phyloP scores from a whole-genome alignment of 2,113 vertebrate genomes.

The Hippocampus mohnikei region DNA sequence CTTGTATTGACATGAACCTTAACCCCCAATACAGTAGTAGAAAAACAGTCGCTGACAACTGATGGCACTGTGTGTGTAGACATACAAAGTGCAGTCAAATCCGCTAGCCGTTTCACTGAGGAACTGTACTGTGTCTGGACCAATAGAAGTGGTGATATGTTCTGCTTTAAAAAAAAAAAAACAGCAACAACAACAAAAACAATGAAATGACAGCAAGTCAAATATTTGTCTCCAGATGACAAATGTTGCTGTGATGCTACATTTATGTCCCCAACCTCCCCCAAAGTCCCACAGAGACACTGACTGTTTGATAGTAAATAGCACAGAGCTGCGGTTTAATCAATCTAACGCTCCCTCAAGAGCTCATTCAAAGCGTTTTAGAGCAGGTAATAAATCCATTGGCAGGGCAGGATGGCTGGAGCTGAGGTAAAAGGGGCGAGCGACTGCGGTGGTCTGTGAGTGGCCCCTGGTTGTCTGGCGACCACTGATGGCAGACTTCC shows the following conservation, averaged over 20 bases:
- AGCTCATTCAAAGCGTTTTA: slow-evolving; percentile 52
- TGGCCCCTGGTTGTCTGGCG: slow-evolving; percentile 18
- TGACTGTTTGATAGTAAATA: slow-evolving; percentile 55
- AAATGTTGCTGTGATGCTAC: not conserved
- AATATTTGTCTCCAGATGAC: not conserved
- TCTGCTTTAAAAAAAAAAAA: no score
- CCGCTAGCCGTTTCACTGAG: no score
- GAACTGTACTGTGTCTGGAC: no score
- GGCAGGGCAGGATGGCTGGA: slow-evolving; percentile 9
- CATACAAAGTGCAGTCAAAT: not conserved
- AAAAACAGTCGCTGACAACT: not conserved
- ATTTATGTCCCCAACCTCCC: not conserved
- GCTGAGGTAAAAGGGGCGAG: not conserved
- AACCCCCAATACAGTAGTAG: not conserved
- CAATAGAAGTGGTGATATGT: no score
- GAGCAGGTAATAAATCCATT: slow-evolving; percentile 50
- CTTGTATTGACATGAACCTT: no score
- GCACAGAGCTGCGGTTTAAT: slow-evolving; percentile 8
- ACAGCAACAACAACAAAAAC: not conserved
- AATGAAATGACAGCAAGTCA: not conserved
- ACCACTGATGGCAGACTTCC: slow-evolving; percentile 3
- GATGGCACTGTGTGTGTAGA: no score
- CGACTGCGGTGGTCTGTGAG: slow-evolving; percentile 1
- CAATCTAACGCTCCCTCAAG: slow-evolving; percentile 39
- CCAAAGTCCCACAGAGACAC: slow-evolving; percentile 24